Evolutionary conservation across 2,797 vertebrate species (phyloP).

Genomic region (Helicolenus hilgendorfi): DNA sequence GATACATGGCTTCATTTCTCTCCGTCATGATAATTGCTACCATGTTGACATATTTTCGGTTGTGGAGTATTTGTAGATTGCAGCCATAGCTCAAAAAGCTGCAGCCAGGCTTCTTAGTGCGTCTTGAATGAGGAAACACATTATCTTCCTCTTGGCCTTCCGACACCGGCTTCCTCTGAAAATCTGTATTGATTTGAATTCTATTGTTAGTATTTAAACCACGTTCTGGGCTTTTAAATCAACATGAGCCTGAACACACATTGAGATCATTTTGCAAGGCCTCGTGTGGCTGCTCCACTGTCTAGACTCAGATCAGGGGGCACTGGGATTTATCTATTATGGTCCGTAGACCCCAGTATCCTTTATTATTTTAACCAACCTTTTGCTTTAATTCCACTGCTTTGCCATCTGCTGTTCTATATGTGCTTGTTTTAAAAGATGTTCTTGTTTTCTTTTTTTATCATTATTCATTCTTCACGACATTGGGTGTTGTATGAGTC

Average conservation of each 20-base stretch:
- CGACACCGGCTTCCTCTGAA: constrained; percentile 28
- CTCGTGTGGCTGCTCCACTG: neutral
- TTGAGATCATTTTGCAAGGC: constrained; percentile 32
- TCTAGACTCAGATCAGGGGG: constrained; percentile 20
- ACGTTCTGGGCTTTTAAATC: constrained; percentile 30
- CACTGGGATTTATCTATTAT: neutral
- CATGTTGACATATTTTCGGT: neutral
- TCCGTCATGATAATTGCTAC: neutral
- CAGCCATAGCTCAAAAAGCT: neutral
- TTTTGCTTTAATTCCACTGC: neutral
- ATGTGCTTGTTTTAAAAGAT: neutral
- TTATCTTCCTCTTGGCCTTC: constrained; percentile 24
- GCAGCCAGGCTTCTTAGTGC: neutral
- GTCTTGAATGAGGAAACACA: constrained; percentile 22
- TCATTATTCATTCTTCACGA: neutral
- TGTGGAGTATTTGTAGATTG: neutral
- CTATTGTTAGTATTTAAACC: constrained; percentile 41
- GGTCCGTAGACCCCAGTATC: neutral
- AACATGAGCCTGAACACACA: constrained; percentile 34
- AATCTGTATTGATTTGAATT: constrained; percentile 50
- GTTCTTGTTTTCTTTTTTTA: neutral
- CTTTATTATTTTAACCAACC: neutral
- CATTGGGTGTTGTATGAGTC: constrained; percentile 13
- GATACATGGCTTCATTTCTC: neutral
- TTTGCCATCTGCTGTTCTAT: neutral